These are phyloP conservation scores for Pelosia muscerda DNA, from an alignment of 2,888 invertebrate species.

Conservation along the genomic window DNA sequence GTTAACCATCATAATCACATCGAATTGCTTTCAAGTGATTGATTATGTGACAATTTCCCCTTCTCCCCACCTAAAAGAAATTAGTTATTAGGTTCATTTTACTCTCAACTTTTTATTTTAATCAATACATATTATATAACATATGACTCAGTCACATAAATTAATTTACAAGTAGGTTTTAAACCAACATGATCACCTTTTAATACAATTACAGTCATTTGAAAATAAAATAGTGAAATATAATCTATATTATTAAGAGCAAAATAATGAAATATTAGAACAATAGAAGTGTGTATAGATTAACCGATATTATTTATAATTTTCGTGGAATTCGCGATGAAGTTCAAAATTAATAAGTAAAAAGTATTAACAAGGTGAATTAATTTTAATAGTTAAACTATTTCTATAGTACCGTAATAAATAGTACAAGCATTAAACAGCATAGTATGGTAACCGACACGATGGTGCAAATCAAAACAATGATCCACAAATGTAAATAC, in stretches of 20 bases:
- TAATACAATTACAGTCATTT: constrained; percentile 53
- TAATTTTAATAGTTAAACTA: constrained; percentile 35
- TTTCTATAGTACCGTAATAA: constrained; percentile 35
- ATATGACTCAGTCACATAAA: constrained; percentile 72
- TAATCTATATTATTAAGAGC: constrained; percentile 17
- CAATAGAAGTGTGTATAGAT: constrained; percentile 41
- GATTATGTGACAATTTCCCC: constrained; percentile 72
- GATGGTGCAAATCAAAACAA: constrained; percentile 60
- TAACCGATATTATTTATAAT: constrained; percentile 37
- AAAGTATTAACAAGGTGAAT: constrained; percentile 45
- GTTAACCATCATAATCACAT: constrained; percentile 60
- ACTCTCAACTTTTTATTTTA: constrained; percentile 74
- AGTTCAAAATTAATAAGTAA: constrained; percentile 46
- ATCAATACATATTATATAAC: constrained; percentile 68
- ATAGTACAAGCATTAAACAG: constrained; percentile 30
- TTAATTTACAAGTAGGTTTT: constrained; percentile 76
- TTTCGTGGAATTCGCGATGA: too few species aligned
- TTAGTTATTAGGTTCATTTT: constrained; percentile 60
- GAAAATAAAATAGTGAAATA: background rate
- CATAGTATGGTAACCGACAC: constrained; percentile 30
- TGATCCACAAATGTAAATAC: constrained; percentile 79
- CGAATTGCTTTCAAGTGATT: constrained; percentile 70
- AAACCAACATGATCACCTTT: constrained; percentile 61
- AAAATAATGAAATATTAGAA: constrained; percentile 41
- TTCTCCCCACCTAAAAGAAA: too few species aligned